phyloP scores from a whole-genome alignment of 1,140 invertebrate species.

The Caenorhabditis tropicalis region DNA sequence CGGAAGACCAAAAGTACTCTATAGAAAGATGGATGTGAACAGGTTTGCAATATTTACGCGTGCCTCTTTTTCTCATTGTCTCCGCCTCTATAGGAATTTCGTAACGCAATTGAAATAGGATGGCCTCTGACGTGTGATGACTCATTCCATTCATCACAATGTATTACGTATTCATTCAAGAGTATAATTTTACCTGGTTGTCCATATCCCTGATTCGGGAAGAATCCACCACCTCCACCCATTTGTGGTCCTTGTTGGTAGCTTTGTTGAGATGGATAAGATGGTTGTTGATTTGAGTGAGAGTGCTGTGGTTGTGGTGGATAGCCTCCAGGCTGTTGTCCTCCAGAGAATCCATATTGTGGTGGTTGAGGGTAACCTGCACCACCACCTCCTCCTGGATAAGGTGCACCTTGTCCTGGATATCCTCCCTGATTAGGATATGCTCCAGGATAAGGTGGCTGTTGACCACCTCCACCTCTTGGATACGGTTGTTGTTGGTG shows the following conservation, averaged over 20 bases:
- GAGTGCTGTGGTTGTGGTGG: conserved; percentile 43
- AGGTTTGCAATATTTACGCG: neutral
- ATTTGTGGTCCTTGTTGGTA: conserved; percentile 1
- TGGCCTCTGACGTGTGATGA: neutral
- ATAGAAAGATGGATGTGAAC: neutral
- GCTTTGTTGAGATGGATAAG: neutral
- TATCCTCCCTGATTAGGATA: conserved; percentile 41
- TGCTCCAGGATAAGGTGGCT: neutral
- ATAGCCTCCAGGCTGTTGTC: neutral
- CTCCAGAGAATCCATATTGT: conserved; percentile 2
- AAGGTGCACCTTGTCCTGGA: conserved; percentile 37
- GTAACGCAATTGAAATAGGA: neutral
- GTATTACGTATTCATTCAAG: neutral
- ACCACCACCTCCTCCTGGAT: conserved; percentile 23
- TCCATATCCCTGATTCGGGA: conserved; percentile 45
- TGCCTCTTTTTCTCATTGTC: neutral
- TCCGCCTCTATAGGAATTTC: neutral
- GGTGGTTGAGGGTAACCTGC: conserved; percentile 43
- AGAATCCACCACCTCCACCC: conserved; percentile 42
- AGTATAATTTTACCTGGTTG: conserved; percentile 10
- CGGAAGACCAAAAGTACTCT: neutral
- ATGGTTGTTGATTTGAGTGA: neutral
- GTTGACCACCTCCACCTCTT: neutral
- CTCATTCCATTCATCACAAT: neutral
- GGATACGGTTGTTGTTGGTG: conserved; percentile 17